A percentile compares a stretch with the other conserved stretches of the same genome.
phyloP scores from a whole-genome alignment of 2,113 vertebrate genomes.

The Chinchilla lanigera region DNA sequence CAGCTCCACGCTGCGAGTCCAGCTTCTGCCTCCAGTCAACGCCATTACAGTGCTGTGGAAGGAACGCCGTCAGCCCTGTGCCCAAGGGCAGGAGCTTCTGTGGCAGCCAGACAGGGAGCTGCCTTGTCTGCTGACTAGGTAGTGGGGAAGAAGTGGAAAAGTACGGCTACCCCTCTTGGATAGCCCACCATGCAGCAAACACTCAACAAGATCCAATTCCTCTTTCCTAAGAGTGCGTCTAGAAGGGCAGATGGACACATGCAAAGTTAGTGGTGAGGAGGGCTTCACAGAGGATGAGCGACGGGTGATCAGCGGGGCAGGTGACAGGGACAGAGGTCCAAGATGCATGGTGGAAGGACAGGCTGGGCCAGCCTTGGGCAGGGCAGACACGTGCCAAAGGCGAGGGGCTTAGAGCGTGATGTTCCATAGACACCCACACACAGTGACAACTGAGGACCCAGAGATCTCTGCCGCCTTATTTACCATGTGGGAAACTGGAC shows the following conservation, averaged over 20 bases:
- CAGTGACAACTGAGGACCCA: not conserved
- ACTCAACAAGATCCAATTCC: fast-evolving
- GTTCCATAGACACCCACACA: fast-evolving
- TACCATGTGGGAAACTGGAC: not conserved
- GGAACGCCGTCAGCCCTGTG: not conserved
- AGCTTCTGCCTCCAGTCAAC: constrained; percentile 99
- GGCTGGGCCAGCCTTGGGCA: not conserved
- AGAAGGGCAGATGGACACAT: not conserved
- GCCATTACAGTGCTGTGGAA: constrained; percentile 94
- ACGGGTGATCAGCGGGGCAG: not conserved
- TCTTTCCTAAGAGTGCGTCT: not conserved
- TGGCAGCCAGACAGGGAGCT: not conserved
- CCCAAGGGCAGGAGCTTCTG: not conserved
- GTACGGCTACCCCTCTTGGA: not conserved
- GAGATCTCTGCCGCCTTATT: no score
- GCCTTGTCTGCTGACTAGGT: not conserved
- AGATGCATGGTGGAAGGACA: not conserved
- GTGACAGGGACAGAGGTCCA: not conserved
- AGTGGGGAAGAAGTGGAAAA: not conserved
- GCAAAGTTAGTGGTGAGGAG: not conserved
- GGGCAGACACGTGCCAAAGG: not conserved
- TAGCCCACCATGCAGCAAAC: not conserved
- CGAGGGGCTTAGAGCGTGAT: not conserved
- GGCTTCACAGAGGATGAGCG: fast-evolving
- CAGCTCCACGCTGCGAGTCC: constrained; percentile 98